Evolutionary conservation across 2,113 vertebrate genomes (phyloP).

Genomic region (Oreochromis niloticus): DNA sequence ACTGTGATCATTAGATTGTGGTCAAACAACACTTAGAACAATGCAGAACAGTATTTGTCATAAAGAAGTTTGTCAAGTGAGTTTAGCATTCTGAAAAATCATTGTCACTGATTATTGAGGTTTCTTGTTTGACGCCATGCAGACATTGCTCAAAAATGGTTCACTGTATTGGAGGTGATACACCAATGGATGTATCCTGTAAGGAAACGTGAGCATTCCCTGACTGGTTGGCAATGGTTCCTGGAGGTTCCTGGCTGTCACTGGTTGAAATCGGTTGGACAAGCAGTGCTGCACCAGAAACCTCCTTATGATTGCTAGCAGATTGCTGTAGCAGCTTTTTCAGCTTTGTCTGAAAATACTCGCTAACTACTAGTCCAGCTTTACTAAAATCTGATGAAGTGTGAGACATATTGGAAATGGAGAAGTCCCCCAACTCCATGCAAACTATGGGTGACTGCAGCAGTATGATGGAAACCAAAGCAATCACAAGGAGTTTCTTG

Average conservation of each 20-base stretch:
- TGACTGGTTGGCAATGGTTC: background rate
- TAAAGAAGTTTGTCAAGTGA: background rate
- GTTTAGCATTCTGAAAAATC: background rate
- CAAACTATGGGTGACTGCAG: background rate
- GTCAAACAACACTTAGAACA: background rate
- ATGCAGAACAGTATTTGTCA: background rate
- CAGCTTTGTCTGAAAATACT: background rate
- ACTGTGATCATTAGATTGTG: background rate
- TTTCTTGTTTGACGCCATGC: background rate
- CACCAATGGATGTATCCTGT: background rate
- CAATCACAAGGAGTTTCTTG: background rate
- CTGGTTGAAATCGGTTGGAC: background rate
- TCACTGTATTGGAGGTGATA: background rate
- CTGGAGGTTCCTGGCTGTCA: background rate
- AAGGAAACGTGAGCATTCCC: background rate
- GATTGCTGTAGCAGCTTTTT: background rate
- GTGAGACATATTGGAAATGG: background rate
- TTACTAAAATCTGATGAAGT: background rate
- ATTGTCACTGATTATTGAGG: background rate
- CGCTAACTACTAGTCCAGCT: background rate
- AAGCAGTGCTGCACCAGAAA: background rate
- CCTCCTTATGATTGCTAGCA: background rate
- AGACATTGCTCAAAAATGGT: background rate
- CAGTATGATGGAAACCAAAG: background rate
- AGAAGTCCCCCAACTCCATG: background rate